Evolutionary conservation across 2,888 invertebrate genomes (phyloP).

Genomic region (Pristionchus fissidentatus): DNA sequence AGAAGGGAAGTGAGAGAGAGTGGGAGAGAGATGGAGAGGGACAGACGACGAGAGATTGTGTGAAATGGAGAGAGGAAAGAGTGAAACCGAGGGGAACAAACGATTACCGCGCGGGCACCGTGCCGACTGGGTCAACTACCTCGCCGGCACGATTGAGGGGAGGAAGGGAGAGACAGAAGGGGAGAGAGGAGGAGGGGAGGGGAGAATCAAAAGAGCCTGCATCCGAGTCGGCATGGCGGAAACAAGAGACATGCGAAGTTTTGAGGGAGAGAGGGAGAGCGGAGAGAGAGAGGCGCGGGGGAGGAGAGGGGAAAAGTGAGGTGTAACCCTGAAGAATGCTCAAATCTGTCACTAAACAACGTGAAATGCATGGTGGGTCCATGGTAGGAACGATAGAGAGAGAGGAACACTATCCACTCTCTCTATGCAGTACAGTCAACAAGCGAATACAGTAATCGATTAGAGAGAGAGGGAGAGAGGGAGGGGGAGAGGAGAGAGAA

Average conservation of each 20-base stretch:
- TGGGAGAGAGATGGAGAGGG: neutral
- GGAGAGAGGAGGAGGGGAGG: conserved; percentile 7
- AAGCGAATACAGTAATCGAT: conserved; percentile 14
- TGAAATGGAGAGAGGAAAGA: neutral
- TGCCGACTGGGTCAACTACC: too few species aligned
- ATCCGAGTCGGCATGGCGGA: neutral
- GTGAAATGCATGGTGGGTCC: neutral
- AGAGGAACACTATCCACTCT: neutral
- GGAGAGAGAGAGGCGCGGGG: neutral
- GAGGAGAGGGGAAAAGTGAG: neutral
- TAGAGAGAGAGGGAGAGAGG: too few species aligned
- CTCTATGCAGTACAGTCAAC: conserved; percentile 6
- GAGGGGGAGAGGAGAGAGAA: neutral
- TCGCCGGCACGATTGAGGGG: too few species aligned
- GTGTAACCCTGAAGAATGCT: neutral
- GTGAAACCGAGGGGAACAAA: neutral
- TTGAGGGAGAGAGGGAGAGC: neutral
- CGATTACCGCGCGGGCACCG: too few species aligned
- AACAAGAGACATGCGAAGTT: conserved; percentile 22
- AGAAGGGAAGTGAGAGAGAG: neutral
- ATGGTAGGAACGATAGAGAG: neutral
- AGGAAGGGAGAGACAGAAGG: neutral
- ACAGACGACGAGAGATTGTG: neutral
- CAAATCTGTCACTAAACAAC: neutral
- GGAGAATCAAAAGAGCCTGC: conserved; percentile 5